Evolutionary conservation across 1,140 invertebrate species (phyloP), one percentile per base, ranked within the genome.

Genomic region (Zaprionus inermis): DNA sequence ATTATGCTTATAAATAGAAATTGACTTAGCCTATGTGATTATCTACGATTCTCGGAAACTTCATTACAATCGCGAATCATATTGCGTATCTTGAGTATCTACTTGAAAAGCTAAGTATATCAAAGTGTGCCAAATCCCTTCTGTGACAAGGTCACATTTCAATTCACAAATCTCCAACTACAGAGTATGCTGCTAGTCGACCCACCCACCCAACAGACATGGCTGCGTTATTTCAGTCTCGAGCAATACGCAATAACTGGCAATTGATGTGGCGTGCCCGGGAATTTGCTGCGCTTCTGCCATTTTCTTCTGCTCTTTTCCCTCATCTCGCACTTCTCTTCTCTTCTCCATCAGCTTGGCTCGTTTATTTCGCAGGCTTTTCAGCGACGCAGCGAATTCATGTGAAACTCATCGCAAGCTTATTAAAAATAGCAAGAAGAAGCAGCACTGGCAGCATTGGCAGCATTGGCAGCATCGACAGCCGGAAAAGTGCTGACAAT

Each of bases 381-480:
- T 75, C 49, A 66, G 58, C 67, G 61, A 66, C 61, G 61, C 65
- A 44, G 51, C 72, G 56, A 69, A 55, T 65, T 70, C 77, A 60
- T 63, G 41, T 32, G 32, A 67, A 68, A 82, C 52, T 75, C 61
- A 61, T 52, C 56, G 56, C 51, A 66, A 63, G 74, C 83, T 83
- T 86, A 88, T 88, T 84, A 79, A 71, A 81, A 61, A 46, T 38
- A 64, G 44, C 7, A 58, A 60, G 34, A 34, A 38, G 51, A 49
- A 46, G 10, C n/a, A 68, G 3, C 36, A 38, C 4, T 10, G 12
- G 5, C 38, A 18, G 32, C 16, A 12, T 20, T 12, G 24, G 24
- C n/a, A 41, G 38, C 36, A 38, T 1, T 10, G 12, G 5, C 38
- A 18, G 32, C 16, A 12, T 36, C 20, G 24, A 20, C 44, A 49